These are phyloP conservation scores for Poeciliopsis gracilis DNA, from an alignment of 2,797 vertebrate genomes.

Conservation along the genomic window DNA sequence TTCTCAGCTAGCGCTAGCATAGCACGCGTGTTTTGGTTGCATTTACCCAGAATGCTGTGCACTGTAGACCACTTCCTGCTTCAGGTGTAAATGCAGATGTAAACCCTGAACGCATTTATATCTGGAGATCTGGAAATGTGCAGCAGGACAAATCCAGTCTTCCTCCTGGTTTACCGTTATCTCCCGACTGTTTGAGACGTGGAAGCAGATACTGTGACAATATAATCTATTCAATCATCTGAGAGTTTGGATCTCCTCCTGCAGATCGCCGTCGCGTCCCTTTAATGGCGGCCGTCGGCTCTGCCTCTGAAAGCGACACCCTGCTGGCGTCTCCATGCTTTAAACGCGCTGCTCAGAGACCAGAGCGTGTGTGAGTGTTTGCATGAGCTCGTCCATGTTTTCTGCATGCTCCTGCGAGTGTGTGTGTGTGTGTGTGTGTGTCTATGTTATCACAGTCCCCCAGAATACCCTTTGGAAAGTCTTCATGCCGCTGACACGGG, in stretches of 20 bases:
- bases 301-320: slow-evolving; percentile 56
- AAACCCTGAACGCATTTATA: too few relatives aligned
- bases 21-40: too few relatives aligned
- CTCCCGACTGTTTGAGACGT: neutral
- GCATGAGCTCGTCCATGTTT: slow-evolving; percentile 48
- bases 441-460: slow-evolving; percentile 69
- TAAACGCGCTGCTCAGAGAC: slow-evolving; percentile 38
- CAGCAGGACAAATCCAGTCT: neutral
- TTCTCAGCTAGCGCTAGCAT: too few relatives aligned
- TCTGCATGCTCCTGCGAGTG: slow-evolving; percentile 24
- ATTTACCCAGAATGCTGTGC: too few relatives aligned
- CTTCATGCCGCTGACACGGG: slow-evolving; percentile 60
- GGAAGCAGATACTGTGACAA: neutral
- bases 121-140: neutral
- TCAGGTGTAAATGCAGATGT: too few relatives aligned
- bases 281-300: slow-evolving; percentile 50
- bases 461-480: slow-evolving; percentile 76
- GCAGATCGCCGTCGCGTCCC: slow-evolving; percentile 40
- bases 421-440: slow-evolving; percentile 42
- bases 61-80: too few relatives aligned
- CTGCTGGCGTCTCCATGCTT: slow-evolving; percentile 30
- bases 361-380: slow-evolving; percentile 38
- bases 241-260: slow-evolving; percentile 16
- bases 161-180: neutral
- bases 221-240: neutral